Conservation (phyloP, 2,888 invertebrate genomes). For the Meliscaeva auricollis region DNA sequence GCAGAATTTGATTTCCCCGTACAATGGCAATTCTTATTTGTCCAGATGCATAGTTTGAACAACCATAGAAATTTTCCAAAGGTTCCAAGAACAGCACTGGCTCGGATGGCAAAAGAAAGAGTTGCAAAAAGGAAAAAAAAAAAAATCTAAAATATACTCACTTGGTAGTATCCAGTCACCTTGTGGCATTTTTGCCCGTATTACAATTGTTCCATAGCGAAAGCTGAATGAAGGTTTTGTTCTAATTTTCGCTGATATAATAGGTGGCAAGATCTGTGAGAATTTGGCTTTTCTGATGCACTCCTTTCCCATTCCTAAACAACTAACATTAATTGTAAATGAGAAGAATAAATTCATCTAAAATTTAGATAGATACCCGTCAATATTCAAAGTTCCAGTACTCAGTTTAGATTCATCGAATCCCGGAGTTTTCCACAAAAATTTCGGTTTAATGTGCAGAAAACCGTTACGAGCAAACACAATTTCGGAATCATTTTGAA, state of each 20-base stretch:
- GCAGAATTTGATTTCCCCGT: conserved; percentile 86
- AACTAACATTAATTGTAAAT: conserved; percentile 70
- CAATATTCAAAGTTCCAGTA: not conserved
- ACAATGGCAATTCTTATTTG: conserved; percentile 89
- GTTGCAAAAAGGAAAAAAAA: not conserved
- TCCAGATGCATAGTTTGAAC: conserved; percentile 87
- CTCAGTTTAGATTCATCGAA: conserved; percentile 57
- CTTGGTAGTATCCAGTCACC: conserved; percentile 93
- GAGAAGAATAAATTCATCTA: not conserved
- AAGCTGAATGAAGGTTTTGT: conserved; percentile 88
- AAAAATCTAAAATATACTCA: too few species aligned
- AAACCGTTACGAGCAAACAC: conserved; percentile 80
- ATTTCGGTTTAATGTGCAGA: conserved; percentile 82
- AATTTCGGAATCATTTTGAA: conserved; percentile 81
- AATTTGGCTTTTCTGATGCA: not conserved
- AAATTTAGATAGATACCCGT: not conserved
- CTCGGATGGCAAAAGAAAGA: too few species aligned
- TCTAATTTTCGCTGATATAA: conserved; percentile 87
- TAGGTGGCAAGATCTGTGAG: conserved; percentile 87
- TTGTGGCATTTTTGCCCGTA: conserved; percentile 89
- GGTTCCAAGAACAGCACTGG: conserved; percentile 89
- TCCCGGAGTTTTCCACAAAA: conserved; percentile 57
- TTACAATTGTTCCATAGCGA: conserved; percentile 88
- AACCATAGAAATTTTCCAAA: conserved; percentile 87
- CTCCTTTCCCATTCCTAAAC: not conserved